Evolutionary conservation across 2,113 vertebrate species (phyloP).

Genomic region (Amblyopsis rosae): DNA sequence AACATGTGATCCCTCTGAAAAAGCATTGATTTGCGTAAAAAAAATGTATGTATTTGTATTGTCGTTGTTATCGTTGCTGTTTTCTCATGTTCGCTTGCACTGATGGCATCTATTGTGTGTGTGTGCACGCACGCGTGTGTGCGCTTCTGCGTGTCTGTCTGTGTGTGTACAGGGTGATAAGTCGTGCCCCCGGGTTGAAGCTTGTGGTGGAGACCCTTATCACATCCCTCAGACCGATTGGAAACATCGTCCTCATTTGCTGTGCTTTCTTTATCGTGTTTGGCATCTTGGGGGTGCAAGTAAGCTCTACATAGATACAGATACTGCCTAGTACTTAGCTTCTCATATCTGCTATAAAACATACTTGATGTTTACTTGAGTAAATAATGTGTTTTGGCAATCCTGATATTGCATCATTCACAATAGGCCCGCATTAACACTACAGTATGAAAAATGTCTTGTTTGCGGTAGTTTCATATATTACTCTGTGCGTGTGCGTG

Average conservation of each 20-base stretch:
- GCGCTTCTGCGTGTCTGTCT: not conserved
- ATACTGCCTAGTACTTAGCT: not conserved
- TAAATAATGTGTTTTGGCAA: conserved; percentile 12
- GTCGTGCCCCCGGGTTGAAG: conserved; percentile 93
- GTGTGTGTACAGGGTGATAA: conserved; percentile 86
- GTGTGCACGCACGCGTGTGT: conserved; percentile 10
- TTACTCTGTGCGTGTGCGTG: not conserved
- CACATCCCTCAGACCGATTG: conserved; percentile 94
- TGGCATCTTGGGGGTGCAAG: conserved; percentile 96
- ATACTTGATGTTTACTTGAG: too few species aligned
- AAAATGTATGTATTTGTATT: not conserved
- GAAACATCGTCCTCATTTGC: conserved; percentile 98
- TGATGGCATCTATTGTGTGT: conserved; percentile 3
- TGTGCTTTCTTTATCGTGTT: conserved; percentile 99
- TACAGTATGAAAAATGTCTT: not conserved
- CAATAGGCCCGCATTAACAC: not conserved
- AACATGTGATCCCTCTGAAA: too few species aligned
- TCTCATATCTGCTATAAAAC: not conserved
- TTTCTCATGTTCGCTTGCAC: conserved; percentile 4
- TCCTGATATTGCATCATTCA: conserved; percentile 1
- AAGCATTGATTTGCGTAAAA: too few species aligned
- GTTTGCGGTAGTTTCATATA: conserved; percentile 15
- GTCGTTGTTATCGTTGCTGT: conserved; percentile 10
- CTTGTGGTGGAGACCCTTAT: conserved; percentile 98
- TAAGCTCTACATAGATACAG: conserved; percentile 61